Conservation (phyloP, 2,113 vertebrate genomes). For the Lepus americanus region DNA sequence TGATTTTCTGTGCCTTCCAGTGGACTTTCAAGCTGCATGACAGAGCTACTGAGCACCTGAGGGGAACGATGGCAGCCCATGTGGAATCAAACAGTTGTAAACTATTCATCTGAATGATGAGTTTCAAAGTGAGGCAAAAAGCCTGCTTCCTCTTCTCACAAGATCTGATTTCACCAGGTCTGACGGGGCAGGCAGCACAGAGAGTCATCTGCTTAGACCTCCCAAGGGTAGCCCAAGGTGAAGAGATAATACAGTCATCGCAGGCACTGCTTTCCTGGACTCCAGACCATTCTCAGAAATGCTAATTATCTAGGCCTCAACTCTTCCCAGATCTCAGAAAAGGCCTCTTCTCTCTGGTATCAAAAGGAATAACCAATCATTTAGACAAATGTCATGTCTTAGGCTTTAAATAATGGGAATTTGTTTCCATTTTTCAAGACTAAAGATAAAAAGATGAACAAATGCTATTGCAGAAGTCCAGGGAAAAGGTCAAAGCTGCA, state of each 20-base stretch:
- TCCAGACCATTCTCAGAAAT: constrained; percentile 34
- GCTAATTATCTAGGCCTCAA: not conserved
- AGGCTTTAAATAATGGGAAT: not conserved
- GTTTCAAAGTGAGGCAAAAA: constrained; percentile 20
- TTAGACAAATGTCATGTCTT: not conserved
- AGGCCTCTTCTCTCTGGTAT: not conserved
- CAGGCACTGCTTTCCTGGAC: not conserved
- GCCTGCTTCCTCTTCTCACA: not conserved
- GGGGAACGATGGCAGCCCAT: not conserved
- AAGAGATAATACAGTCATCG: not conserved
- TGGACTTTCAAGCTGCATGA: not conserved
- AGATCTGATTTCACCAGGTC: not conserved
- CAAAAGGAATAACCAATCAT: not conserved
- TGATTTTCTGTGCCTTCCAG: not conserved
- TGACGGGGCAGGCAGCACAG: not conserved
- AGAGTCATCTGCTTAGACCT: not conserved
- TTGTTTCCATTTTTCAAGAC: not conserved
- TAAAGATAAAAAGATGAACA: not conserved
- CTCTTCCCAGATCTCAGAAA: not conserved
- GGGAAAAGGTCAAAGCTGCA: not conserved
- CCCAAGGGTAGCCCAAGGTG: not conserved
- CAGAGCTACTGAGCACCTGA: not conserved
- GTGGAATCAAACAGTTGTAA: constrained; percentile 4
- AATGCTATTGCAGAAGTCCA: not conserved
- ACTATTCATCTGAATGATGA: constrained; percentile 29